phyloP scores from a whole-genome alignment of 2,888 invertebrate species.

The Diaphora mendica region DNA sequence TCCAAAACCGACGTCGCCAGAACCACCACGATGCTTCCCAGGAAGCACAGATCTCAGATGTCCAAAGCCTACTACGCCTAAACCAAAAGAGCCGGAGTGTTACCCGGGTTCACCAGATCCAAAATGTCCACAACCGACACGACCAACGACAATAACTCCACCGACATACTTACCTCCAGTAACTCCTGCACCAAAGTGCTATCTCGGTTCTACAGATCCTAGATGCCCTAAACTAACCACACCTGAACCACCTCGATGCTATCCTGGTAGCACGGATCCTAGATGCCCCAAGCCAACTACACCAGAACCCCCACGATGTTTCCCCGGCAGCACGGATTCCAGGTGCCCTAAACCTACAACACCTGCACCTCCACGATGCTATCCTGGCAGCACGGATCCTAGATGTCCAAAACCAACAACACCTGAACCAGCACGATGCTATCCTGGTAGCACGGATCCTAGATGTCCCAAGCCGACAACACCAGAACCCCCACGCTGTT shows the following conservation, averaged over 20 bases:
- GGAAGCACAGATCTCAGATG: conserved; percentile 61
- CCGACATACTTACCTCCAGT: no score
- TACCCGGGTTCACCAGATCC: no score
- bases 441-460: conserved; percentile 52
- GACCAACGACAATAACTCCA: no score
- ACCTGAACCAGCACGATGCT: conserved; percentile 36
- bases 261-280: conserved; percentile 48
- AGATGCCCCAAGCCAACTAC: conserved; percentile 62
- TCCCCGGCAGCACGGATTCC: conserved; percentile 60
- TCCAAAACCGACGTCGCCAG: conserved; percentile 50
- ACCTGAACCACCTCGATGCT: conserved; percentile 47
- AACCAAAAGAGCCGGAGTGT: no score
- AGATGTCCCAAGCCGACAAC: conserved; percentile 54
- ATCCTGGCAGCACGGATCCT: conserved; percentile 58
- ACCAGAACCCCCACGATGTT: conserved; percentile 49
- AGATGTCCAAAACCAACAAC: conserved; percentile 52
- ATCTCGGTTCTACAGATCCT: conserved; percentile 59
- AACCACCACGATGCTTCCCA: conserved; percentile 46
- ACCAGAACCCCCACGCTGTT: conserved; percentile 44
- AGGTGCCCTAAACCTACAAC: conserved; percentile 56
- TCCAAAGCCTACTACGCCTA: conserved; percentile 54
- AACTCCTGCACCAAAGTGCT: neutral
- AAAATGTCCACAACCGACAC: no score
- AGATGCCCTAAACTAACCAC: conserved; percentile 51
- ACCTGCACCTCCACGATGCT: conserved; percentile 43